Conservation (phyloP, 92 coral and sea anemone genomes). For the Plumapathes pennacea region DNA sequence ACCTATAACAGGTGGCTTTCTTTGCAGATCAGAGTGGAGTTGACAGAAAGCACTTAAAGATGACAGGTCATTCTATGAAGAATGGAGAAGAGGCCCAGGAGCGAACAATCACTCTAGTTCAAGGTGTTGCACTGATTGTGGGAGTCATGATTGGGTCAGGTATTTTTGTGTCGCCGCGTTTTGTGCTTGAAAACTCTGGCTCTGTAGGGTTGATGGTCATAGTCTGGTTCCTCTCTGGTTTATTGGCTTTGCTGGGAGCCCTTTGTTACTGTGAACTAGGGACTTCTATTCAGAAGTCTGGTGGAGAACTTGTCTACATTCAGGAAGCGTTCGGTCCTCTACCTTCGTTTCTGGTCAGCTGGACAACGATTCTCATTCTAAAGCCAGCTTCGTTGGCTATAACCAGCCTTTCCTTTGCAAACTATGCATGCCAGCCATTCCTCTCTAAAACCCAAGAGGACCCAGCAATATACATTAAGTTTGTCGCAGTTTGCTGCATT, state of each 20-base stretch:
- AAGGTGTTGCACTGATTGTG: conserved; percentile 79
- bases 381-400: conserved; percentile 77
- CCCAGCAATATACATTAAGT: conserved; percentile 41
- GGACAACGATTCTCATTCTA: conserved; percentile 64
- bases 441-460: conserved; percentile 21
- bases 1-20: too few species aligned
- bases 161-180: conserved; percentile 85
- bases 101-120: conserved; percentile 70
- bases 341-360: conserved; percentile 72
- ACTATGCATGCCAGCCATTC: conserved; percentile 60
- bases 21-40: too few species aligned
- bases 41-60: too few species aligned
- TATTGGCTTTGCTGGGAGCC: conserved; percentile 78
- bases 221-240: conserved; percentile 83
- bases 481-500: conserved; percentile 65
- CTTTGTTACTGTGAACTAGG: conserved; percentile 91
- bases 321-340: conserved; percentile 74
- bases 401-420: conserved; percentile 63
- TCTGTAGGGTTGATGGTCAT: conserved; percentile 86
- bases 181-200: conserved; percentile 71
- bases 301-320: conserved; percentile 80
- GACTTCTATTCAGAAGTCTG: conserved; percentile 77
- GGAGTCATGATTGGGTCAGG: conserved; percentile 98
- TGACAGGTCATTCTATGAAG: too few species aligned
- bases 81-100: conserved; percentile 10